A percentile compares a stretch with the other conserved stretches of the same genome.
Evolutionary conservation across 2,113 vertebrate genomes (phyloP).

Genomic region (Carassius carassius): DNA sequence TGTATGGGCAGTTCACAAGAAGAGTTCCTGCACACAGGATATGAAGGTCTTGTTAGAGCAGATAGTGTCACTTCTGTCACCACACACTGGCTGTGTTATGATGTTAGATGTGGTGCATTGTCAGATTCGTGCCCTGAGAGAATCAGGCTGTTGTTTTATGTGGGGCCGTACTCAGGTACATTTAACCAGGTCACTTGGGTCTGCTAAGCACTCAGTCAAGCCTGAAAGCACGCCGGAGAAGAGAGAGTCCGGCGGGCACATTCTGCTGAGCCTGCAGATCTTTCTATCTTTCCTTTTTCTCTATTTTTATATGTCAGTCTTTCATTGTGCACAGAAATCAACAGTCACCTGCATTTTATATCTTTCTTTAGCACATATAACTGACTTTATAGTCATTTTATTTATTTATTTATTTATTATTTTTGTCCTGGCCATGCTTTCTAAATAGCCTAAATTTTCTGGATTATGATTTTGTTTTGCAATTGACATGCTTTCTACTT

Average conservation of each 20-base stretch:
- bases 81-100: neutral
- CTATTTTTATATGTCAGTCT: neutral
- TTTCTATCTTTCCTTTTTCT: neutral
- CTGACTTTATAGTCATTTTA: too few relatives aligned
- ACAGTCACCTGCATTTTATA: neutral
- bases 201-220: conserved; percentile 45
- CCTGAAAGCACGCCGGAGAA: conserved; percentile 48
- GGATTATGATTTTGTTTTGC: too few relatives aligned
- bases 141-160: conserved; percentile 33
- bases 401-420: too few relatives aligned
- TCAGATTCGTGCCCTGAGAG: conserved; percentile 34
- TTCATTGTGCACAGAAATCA: neutral
- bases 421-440: too few relatives aligned
- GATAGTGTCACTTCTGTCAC: conserved; percentile 23
- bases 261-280: conserved; percentile 46
- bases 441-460: too few relatives aligned
- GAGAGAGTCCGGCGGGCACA: conserved; percentile 2
- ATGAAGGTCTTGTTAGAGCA: conserved; percentile 27
- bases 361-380: too few relatives aligned
- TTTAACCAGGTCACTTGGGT: conserved; percentile 45
- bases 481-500: too few relatives aligned
- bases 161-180: conserved; percentile 26
- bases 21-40: neutral
- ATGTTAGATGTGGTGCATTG: conserved; percentile 7
- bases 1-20: neutral